A percentile compares a stretch with the other conserved stretches of the same genome.
Evolutionary conservation across 2,797 vertebrate genomes (phyloP).

Genomic region (Rallus crepitans): DNA sequence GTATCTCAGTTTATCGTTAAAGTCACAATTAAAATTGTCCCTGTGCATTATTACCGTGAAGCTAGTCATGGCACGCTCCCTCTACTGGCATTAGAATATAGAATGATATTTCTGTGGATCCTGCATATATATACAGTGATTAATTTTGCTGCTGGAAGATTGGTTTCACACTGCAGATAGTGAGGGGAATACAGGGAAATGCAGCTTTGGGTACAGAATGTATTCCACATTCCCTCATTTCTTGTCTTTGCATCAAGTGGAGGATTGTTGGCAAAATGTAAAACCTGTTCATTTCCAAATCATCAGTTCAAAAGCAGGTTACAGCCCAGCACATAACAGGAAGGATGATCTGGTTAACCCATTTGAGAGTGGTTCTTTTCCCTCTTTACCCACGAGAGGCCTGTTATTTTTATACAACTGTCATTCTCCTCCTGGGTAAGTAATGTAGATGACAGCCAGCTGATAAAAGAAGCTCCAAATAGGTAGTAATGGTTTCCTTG

Average conservation of each 20-base stretch:
- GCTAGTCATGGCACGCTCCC: background rate
- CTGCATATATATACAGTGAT: background rate
- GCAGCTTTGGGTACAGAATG: background rate
- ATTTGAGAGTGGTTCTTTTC: conserved; percentile 16
- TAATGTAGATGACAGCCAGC: background rate
- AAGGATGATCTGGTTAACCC: conserved; percentile 30
- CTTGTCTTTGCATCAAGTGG: background rate
- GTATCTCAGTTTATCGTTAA: background rate
- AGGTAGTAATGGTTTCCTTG: conserved; percentile 1
- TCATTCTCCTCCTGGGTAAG: background rate
- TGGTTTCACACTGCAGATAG: background rate
- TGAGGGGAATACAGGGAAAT: background rate
- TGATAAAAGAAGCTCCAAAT: conserved; percentile 15
- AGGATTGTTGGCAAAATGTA: background rate
- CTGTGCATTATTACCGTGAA: background rate
- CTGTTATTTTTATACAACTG: conserved; percentile 15
- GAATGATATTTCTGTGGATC: background rate
- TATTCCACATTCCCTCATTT: background rate
- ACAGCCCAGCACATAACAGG: background rate
- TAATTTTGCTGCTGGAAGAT: background rate
- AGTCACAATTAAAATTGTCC: background rate
- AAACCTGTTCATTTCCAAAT: background rate
- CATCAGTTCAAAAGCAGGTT: background rate
- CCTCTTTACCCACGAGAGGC: background rate
- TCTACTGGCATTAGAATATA: background rate